A percentile compares a stretch with the other conserved stretches of the same genome.
These are phyloP conservation scores for Carollia perspicillata DNA, from an alignment of 2,113 vertebrate species.

Conservation along the genomic window DNA sequence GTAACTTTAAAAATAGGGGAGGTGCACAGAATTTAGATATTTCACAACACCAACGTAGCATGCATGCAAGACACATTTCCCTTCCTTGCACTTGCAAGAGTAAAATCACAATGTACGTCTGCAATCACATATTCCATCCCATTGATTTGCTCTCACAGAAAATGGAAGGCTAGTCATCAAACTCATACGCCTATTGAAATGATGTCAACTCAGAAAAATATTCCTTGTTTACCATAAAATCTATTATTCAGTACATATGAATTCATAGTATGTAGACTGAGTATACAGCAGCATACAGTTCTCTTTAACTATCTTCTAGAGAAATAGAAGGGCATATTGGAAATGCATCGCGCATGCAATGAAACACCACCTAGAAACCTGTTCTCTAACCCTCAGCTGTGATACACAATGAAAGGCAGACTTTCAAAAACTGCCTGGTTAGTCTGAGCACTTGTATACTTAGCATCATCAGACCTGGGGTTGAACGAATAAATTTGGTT, in stretches of 20 bases:
- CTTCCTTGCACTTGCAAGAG: slow-evolving; percentile 21
- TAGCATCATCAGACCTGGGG: neutral
- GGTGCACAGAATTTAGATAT: neutral
- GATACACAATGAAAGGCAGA: neutral
- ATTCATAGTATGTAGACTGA: neutral
- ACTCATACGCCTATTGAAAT: slow-evolving; percentile 47
- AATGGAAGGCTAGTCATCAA: slow-evolving; percentile 56
- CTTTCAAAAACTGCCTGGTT: neutral
- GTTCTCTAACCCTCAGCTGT: neutral
- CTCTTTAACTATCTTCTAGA: slow-evolving; percentile 18
- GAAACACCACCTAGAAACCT: slow-evolving; percentile 5
- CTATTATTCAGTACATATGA: slow-evolving; percentile 1
- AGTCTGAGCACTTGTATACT: slow-evolving; percentile 26
- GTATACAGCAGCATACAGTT: neutral
- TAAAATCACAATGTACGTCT: slow-evolving; percentile 42
- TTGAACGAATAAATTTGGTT: neutral
- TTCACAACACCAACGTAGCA: neutral
- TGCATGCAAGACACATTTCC: slow-evolving; percentile 28
- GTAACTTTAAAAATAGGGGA: slow-evolving; percentile 15
- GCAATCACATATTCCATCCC: slow-evolving; percentile 61
- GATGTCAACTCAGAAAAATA: slow-evolving; percentile 59
- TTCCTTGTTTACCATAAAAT: slow-evolving; percentile 44
- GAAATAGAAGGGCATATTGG: slow-evolving; percentile 20
- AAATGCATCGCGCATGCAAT: neutral
- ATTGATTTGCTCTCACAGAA: slow-evolving; percentile 37